A percentile compares a stretch with the other conserved stretches of the same genome.
phyloP scores from a whole-genome alignment of 2,113 vertebrate genomes.

The Sinocyclocheilus anophthalmus region DNA sequence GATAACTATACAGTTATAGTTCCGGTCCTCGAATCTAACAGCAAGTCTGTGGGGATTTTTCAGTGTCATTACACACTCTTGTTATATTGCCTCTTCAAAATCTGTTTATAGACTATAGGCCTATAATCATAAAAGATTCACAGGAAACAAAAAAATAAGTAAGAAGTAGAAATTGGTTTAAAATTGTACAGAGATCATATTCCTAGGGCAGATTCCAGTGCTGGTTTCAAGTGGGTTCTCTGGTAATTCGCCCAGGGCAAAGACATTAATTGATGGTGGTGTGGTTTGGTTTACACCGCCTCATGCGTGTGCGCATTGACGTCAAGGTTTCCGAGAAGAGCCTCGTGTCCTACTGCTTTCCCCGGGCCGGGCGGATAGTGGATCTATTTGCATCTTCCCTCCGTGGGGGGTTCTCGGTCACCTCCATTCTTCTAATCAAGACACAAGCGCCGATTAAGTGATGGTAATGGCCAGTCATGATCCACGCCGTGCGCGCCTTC shows the following conservation, averaged over 20 bases:
- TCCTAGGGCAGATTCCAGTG: slow-evolving; percentile 8
- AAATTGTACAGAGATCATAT: background rate
- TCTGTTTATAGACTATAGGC: background rate
- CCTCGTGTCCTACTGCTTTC: slow-evolving; percentile 20
- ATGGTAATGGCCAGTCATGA: slow-evolving; percentile 40
- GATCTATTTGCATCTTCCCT: slow-evolving; percentile 34
- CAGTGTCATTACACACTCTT: background rate
- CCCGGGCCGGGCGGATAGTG: background rate
- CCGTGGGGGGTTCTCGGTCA: slow-evolving; percentile 41
- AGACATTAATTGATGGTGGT: background rate
- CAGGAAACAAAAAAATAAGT: background rate
- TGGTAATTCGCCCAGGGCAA: background rate
- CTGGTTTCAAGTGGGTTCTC: background rate
- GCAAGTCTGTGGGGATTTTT: background rate
- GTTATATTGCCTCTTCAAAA: background rate
- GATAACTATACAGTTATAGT: background rate
- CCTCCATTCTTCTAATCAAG: slow-evolving; percentile 8
- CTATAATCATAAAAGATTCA: background rate
- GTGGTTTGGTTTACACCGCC: slow-evolving; percentile 15
- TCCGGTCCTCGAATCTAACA: background rate
- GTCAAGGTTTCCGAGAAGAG: slow-evolving; percentile 37
- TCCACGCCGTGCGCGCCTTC: slow-evolving; percentile 13
- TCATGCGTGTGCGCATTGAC: slow-evolving; percentile 32
- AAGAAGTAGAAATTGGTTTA: background rate
- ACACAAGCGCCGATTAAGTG: slow-evolving; percentile 21